Base-by-base conservation (phyloP, 1,140 invertebrate genomes). In the Solenopsis invicta region DNA sequence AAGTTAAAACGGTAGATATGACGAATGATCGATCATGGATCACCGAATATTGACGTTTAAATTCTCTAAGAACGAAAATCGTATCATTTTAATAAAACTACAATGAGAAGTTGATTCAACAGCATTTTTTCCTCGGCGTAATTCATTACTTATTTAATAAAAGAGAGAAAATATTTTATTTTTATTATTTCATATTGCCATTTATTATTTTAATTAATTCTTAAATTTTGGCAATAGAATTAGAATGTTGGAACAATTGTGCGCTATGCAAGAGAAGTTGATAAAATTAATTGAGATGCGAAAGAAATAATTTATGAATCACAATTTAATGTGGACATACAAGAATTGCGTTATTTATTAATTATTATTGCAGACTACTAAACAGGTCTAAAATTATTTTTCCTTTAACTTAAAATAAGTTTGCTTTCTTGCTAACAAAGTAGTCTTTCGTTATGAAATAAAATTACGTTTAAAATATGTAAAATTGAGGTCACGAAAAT, bases 401-500 rank as follows among this genome's bases (percentile, higher is more conserved):
- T 59, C 16, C 29, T 29, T 29, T 29, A 29, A 41, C 41, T 16
- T 56, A 41, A 34, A 5, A n/a, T n/a, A 54, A 75, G 34, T 24
- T 72, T 18, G 21, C 6, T 3, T 1, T 4, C n/a, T n/a, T 16
- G 12, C 10, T 9, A 54, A 54, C 54, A 21, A 54, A 72, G 48
- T 50, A 72, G 29, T 21, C 5, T 74, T n/a, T 34, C 9, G 13
- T 67, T 24, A 29, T 2, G 21, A 45, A 76, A 1, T 59, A 62
- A 34, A 67, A 4, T 76, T 76, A 5, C n/a, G 24, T 72, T 24
- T 18, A 74, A 12, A 59, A 41, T 45, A 9, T 21, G 41, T 12
- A 64, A 75, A 45, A 16, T 76, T 16, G 52, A 76, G 62, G 18
- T 52, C 24, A 34, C 10, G 12, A 66, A 34, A 78, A 66, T 37